Conservation (phyloP, 2,113 vertebrate species). For the Tupaia chinensis region DNA sequence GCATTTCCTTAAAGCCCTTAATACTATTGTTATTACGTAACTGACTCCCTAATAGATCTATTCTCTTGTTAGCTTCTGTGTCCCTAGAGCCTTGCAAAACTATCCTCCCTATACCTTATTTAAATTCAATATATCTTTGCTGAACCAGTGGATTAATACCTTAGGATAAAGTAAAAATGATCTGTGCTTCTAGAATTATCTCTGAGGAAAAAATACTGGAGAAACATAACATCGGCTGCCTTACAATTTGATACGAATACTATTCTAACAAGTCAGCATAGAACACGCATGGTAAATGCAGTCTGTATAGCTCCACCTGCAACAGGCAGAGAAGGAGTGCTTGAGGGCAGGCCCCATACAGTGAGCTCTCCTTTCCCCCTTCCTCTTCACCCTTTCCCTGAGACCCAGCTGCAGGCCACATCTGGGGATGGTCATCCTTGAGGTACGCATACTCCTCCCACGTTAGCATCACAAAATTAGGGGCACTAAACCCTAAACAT, state of each 20-base stretch:
- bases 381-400: too few species aligned
- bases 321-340: neutral
- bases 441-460: too few species aligned
- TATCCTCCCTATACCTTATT: neutral
- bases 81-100: neutral
- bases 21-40: neutral
- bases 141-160: neutral
- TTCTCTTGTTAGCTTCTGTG: neutral
- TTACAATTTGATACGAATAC: slow-evolving; percentile 25
- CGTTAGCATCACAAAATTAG: too few species aligned
- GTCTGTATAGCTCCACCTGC: neutral
- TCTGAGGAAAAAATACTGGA: neutral
- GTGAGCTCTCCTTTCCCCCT: too few species aligned
- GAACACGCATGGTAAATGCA: neutral
- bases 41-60: neutral
- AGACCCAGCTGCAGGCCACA: too few species aligned
- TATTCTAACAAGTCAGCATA: slow-evolving; percentile 2
- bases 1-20: neutral
- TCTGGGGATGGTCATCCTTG: too few species aligned
- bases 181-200: slow-evolving; percentile 42
- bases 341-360: too few species aligned
- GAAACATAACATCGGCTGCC: neutral
- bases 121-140: slow-evolving; percentile 28
- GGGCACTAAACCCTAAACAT: too few species aligned
- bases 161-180: slow-evolving; percentile 45